Conservation (phyloP, 2,797 vertebrate genomes). For the Spheniscus humboldti region DNA sequence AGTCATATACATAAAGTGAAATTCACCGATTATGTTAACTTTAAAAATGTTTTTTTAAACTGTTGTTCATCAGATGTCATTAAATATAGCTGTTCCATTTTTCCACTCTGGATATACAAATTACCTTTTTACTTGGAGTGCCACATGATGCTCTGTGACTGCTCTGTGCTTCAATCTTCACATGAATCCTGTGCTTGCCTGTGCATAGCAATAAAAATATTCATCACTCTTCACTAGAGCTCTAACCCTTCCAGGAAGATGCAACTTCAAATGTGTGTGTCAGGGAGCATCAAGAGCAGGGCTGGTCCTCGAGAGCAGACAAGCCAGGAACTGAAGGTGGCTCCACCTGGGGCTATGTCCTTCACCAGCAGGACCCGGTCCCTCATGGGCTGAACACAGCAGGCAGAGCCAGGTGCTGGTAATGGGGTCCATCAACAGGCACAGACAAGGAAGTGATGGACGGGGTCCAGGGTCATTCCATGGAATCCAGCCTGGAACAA, state of each 20-base stretch:
- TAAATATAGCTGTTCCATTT: not conserved
- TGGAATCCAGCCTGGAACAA: not conserved
- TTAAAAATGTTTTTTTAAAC: not conserved
- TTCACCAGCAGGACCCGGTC: not conserved
- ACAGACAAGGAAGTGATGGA: not conserved
- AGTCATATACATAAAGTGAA: not conserved
- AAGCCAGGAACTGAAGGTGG: not conserved
- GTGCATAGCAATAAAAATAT: not conserved
- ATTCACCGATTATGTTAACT: not conserved
- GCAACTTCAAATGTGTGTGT: not conserved
- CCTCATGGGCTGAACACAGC: not conserved
- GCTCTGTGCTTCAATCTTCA: not conserved
- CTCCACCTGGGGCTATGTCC: not conserved
- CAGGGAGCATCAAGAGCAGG: not conserved
- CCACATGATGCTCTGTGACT: not conserved
- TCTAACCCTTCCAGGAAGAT: not conserved
- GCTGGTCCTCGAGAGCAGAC: fast-evolving
- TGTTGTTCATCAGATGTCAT: not conserved
- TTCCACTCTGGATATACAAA: not conserved
- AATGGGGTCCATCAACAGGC: not conserved
- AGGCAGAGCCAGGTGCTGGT: not conserved
- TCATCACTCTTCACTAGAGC: not conserved
- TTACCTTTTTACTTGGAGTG: not conserved
- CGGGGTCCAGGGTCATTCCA: not conserved
- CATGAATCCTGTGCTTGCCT: not conserved